Evolutionary conservation across 2,888 invertebrate genomes (phyloP).

Genomic region (Scaptomyza reducta): DNA sequence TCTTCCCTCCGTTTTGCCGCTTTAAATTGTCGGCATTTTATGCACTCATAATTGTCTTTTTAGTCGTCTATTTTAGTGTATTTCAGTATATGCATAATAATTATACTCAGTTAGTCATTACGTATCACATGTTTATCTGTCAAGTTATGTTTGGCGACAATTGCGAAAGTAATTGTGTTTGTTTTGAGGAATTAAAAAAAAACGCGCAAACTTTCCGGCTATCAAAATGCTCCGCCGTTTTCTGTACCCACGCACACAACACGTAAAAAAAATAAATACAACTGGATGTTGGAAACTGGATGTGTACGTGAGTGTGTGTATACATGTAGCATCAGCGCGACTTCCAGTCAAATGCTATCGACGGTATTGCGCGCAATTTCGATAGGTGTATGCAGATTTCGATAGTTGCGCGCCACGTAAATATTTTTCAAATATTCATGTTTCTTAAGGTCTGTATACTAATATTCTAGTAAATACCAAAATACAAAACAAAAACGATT

Average conservation of each 20-base stretch:
- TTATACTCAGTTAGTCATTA: conserved; percentile 16
- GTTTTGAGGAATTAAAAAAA: conserved; percentile 32
- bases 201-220: conserved; percentile 74
- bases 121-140: conserved; percentile 30
- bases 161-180: conserved; percentile 3
- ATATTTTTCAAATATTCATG: not conserved
- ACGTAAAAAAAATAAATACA: conserved; percentile 80
- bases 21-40: conserved; percentile 34
- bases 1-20: conserved; percentile 22
- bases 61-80: conserved; percentile 8
- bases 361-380: conserved; percentile 48
- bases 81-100: conserved; percentile 25
- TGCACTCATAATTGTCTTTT: not conserved
- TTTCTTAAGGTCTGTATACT: too few relatives aligned
- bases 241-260: conserved; percentile 69
- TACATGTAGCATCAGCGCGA: conserved; percentile 32
- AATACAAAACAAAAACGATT: not conserved
- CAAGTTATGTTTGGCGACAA: conserved; percentile 24
- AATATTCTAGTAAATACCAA: not conserved
- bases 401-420: conserved; percentile 9
- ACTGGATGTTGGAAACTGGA: conserved; percentile 63
- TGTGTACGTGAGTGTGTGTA: conserved; percentile 64
- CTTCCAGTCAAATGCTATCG: conserved; percentile 39
- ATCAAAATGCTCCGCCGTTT: conserved; percentile 59
- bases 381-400: conserved; percentile 18